Base-by-base conservation (phyloP, 2,888 invertebrate species). In the Limenitis camilla region DNA sequence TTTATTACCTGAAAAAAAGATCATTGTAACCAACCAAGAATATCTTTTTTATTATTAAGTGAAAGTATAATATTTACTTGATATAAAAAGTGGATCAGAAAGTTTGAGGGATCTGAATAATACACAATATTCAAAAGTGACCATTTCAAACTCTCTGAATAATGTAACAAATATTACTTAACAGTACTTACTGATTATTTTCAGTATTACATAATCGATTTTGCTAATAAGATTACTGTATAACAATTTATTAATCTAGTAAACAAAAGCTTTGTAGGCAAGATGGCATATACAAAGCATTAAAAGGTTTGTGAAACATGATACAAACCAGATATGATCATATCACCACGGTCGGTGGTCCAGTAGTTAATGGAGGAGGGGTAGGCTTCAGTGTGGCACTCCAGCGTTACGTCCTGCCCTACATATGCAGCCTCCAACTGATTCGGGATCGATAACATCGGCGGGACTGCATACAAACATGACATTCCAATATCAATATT, bases 311-410 rank as follows among this genome's bases (percentile, higher is more conserved):
- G 43, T 50, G 32, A 29, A 43, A 31, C 27, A 44, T 52, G 32
- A 40, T 40, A 58, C 77, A 84, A 85, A 95, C 96, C 96, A 83
- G 96, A 95, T 85, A 96, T 94, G 69, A 96, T 96, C 96, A 96
- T 96, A 74, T 96, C 95, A 42, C 96, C 96, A 54, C 93, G 90
- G 67, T 96, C 95, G 6, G 94, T 96, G 35, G 96, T 96, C 96
- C 96, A 97, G 78, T 96, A 97, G 89, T 96, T 96, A 77, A 96
- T 96, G 49, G 96, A 96, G 59, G 94, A 93, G 33, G 96, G 96
- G 78, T 94, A 96, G 40, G 96, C 96, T 79, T 97, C 96, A 0
- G 96, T 96, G 78, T 95, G 94, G 75, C 96, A 96, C 80, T 95
- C 96, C 60, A 96, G 84, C 40, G 93, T 92, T 55, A 96, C 95